phyloP scores from a whole-genome alignment of 2,113 vertebrate genomes.

The Echinops telfairi region DNA sequence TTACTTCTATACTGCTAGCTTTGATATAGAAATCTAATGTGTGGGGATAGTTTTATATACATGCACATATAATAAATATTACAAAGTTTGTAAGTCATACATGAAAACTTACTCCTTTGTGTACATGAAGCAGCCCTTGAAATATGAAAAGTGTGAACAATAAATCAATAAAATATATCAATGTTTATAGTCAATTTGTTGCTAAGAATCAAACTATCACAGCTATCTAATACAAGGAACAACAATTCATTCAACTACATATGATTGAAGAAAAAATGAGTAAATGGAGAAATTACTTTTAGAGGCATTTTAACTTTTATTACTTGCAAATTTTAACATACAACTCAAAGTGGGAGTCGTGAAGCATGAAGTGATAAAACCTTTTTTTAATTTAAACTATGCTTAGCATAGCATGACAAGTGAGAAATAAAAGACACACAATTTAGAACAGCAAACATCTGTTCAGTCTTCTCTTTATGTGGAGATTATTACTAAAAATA shows the following conservation, averaged over 20 bases:
- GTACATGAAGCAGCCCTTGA: neutral
- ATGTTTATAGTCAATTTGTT: neutral
- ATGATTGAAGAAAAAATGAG: neutral
- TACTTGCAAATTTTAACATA: neutral
- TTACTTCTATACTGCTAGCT: no score
- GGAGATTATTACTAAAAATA: slow-evolving; percentile 31
- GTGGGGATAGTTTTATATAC: no score
- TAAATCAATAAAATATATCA: neutral
- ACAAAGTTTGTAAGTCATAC: no score
- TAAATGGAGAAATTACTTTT: neutral
- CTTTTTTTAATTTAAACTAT: slow-evolving; percentile 1
- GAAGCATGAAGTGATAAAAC: neutral
- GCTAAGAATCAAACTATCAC: neutral
- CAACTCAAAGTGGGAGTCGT: neutral
- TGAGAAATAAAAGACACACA: neutral
- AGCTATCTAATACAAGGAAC: neutral
- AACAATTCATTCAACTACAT: neutral
- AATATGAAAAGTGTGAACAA: neutral
- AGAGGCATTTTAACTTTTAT: neutral
- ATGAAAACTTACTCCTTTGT: no score
- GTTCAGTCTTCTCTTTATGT: neutral
- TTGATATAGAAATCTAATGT: no score
- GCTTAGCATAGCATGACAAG: slow-evolving; percentile 5
- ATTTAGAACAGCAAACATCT: slow-evolving; percentile 23
- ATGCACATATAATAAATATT: no score